A percentile compares a stretch with the other conserved stretches of the same genome.
phyloP scores from a whole-genome alignment of 1,140 invertebrate genomes.

The Papilio glaucus region DNA sequence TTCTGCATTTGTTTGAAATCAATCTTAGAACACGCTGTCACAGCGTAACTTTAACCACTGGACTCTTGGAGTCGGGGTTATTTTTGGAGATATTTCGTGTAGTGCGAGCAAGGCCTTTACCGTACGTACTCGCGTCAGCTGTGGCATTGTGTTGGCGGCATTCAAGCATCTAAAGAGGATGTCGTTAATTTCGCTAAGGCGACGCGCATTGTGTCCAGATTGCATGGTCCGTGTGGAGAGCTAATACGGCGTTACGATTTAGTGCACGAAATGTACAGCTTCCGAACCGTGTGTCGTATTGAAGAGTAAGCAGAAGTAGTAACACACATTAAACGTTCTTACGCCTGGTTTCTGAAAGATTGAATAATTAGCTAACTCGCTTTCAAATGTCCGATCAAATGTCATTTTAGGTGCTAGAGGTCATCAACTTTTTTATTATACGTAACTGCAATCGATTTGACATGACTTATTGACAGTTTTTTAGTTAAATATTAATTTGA shows the following conservation, averaged over 20 bases:
- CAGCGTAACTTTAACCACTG: background rate
- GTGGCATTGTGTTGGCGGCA: slow-evolving; percentile 33
- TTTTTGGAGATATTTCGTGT: background rate
- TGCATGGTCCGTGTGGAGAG: background rate
- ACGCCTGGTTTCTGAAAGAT: too few relatives aligned
- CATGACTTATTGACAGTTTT: too few relatives aligned
- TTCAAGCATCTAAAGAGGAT: slow-evolving; percentile 38
- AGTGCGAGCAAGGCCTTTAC: slow-evolving; percentile 6
- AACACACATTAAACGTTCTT: too few relatives aligned
- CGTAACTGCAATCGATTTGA: too few relatives aligned
- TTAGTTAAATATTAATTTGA: too few relatives aligned
- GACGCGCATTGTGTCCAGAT: slow-evolving; percentile 30
- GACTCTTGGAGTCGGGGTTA: background rate
- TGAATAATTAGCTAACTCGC: too few relatives aligned
- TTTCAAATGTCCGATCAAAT: too few relatives aligned
- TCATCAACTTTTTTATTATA: too few relatives aligned
- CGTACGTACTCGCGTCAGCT: slow-evolving; percentile 14
- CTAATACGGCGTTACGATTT: background rate
- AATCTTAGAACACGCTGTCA: background rate
- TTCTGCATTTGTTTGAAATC: background rate
- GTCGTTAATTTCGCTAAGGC: slow-evolving; percentile 27
- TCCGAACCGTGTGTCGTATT: background rate
- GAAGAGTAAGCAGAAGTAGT: too few relatives aligned
- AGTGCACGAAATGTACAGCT: background rate
- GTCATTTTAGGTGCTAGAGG: too few relatives aligned